Percentiles rank a stretch among this genome's conserved stretches.
phyloP scores from a whole-genome alignment of 2,113 vertebrate species.

The Macquaria australasica region DNA sequence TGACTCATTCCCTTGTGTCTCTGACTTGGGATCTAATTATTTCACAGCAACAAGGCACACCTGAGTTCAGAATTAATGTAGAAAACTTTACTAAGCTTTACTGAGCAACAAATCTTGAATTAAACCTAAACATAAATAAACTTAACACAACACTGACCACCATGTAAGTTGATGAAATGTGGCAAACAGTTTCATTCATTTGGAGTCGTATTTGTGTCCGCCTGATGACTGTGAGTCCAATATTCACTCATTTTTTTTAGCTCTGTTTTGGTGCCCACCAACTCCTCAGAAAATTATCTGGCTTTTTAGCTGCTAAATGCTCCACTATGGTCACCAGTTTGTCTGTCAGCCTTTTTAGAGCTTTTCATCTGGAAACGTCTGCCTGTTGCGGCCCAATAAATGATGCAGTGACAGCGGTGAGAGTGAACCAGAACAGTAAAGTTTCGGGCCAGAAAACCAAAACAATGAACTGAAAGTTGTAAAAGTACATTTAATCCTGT shows the following conservation, averaged over 20 bases:
- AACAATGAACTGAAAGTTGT: not conserved
- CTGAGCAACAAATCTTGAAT: not conserved
- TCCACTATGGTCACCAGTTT: not conserved
- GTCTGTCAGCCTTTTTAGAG: not conserved
- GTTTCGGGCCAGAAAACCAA: not conserved
- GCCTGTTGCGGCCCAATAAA: not conserved
- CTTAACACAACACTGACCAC: not conserved
- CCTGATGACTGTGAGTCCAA: too few relatives aligned
- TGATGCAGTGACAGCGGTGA: rapidly evolving
- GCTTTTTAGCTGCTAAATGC: not conserved
- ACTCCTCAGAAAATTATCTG: not conserved
- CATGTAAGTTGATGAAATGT: too few relatives aligned
- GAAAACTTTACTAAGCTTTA: not conserved
- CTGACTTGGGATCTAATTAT: too few relatives aligned
- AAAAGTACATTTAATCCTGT: not conserved
- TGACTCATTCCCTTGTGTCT: too few relatives aligned
- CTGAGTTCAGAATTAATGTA: not conserved
- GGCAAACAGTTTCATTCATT: too few relatives aligned
- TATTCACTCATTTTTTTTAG: not conserved
- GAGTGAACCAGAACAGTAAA: not conserved
- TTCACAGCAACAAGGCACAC: too few relatives aligned
- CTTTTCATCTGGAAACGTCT: not conserved
- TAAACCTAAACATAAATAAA: not conserved
- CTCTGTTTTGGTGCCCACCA: not conserved
- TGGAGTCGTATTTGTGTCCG: too few relatives aligned